Evolutionary conservation across 2,888 invertebrate genomes (phyloP).

Genomic region (Ctenicera cuprea): DNA sequence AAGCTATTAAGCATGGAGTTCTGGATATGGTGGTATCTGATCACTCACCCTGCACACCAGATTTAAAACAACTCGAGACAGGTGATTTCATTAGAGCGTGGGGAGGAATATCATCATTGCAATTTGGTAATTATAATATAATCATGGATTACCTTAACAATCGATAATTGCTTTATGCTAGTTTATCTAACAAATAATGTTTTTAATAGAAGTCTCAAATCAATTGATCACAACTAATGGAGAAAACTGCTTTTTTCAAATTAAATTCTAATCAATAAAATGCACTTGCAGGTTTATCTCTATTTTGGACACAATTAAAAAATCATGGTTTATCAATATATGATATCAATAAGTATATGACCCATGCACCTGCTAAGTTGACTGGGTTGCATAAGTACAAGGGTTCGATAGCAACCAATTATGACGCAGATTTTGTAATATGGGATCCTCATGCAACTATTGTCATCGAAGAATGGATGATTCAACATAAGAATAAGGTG

Average conservation of each 20-base stretch:
- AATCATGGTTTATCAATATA: conserved; percentile 74
- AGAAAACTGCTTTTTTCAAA: too few relatives aligned
- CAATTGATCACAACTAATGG: too few relatives aligned
- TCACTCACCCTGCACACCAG: conserved; percentile 82
- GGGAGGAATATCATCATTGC: conserved; percentile 85
- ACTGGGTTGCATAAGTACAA: conserved; percentile 79
- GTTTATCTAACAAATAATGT: too few relatives aligned
- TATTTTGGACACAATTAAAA: conserved; percentile 81
- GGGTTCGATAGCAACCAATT: conserved; percentile 78
- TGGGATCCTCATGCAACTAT: conserved; percentile 81
- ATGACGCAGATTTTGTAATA: conserved; percentile 83
- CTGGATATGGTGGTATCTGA: conserved; percentile 81
- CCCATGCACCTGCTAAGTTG: conserved; percentile 77
- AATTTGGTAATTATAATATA: conserved; percentile 75
- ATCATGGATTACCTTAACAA: not conserved
- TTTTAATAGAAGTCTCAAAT: too few relatives aligned
- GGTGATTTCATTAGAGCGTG: conserved; percentile 82
- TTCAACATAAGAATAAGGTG: conserved; percentile 83
- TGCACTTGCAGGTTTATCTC: conserved; percentile 80
- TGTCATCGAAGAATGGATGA: conserved; percentile 75
- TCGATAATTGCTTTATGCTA: not conserved
- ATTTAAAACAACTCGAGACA: conserved; percentile 73
- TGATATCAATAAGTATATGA: conserved; percentile 78
- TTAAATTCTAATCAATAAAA: too few relatives aligned
- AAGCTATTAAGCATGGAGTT: conserved; percentile 75